Evolutionary conservation across 53 echinoderm and acorn worm genomes (phyloP).

Genomic region (Paracentrotus lividus): DNA sequence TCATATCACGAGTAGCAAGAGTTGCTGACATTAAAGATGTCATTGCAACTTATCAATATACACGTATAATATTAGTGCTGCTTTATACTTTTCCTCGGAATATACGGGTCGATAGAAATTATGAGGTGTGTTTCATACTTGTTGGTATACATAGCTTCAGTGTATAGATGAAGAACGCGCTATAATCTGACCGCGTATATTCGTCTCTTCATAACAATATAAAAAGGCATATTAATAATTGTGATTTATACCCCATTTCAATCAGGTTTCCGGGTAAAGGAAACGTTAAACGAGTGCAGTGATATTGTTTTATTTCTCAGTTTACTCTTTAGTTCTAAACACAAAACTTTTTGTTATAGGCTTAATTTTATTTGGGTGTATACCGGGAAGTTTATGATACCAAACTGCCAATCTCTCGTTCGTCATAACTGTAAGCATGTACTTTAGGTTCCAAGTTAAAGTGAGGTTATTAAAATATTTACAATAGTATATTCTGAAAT

Average conservation of each 20-base stretch:
- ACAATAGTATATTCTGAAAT: no score
- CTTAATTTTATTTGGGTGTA: background rate
- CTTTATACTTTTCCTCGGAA: constrained; percentile 62
- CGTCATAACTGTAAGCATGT: no score
- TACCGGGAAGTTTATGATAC: background rate
- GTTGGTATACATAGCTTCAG: constrained; percentile 23
- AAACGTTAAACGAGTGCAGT: constrained; percentile 43
- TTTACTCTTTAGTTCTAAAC: background rate
- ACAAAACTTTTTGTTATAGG: background rate
- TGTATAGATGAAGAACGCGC: background rate
- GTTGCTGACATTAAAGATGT: background rate
- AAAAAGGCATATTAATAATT: background rate
- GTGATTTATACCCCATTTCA: background rate
- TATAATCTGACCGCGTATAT: background rate
- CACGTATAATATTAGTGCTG: constrained; percentile 50
- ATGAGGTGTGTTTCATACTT: constrained; percentile 49
- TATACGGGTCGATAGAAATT: constrained; percentile 68
- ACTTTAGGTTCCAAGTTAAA: no score
- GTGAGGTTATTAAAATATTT: no score
- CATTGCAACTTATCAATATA: constrained; percentile 29
- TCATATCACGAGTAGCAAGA: background rate
- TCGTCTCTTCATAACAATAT: background rate
- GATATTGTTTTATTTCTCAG: background rate
- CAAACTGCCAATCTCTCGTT: no score
- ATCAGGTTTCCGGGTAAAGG: background rate